A percentile compares a stretch with the other conserved stretches of the same genome.
These are phyloP conservation scores for Punctoribates punctum DNA, from an alignment of 2,888 invertebrate species.

Conservation along the genomic window DNA sequence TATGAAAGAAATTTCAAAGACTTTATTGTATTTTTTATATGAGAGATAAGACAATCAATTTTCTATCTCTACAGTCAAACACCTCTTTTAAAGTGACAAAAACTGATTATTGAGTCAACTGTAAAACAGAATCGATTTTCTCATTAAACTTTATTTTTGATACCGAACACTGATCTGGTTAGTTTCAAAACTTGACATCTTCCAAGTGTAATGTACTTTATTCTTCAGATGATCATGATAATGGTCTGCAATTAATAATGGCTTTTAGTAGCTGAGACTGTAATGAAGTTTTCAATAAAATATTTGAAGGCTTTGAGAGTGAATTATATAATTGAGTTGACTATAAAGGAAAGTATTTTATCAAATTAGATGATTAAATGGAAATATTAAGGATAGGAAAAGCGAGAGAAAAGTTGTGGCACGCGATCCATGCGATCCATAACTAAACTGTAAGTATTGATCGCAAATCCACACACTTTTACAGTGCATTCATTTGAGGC, in stretches of 20 bases:
- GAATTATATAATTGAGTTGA: conserved; percentile 12
- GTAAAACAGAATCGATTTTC: too few relatives aligned
- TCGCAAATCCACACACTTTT: not conserved
- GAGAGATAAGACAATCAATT: conserved; percentile 1
- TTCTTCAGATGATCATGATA: too few relatives aligned
- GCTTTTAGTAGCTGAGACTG: too few relatives aligned
- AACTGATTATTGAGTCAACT: too few relatives aligned
- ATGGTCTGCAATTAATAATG: too few relatives aligned
- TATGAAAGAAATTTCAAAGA: not conserved
- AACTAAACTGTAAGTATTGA: conserved; percentile 6
- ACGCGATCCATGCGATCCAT: conserved; percentile 14
- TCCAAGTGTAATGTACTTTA: too few relatives aligned
- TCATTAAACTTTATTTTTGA: too few relatives aligned
- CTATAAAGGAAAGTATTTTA: conserved; percentile 8
- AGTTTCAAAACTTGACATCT: too few relatives aligned
- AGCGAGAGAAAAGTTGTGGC: not conserved
- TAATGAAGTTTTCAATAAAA: not conserved
- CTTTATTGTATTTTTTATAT: not conserved
- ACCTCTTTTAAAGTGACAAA: too few relatives aligned
- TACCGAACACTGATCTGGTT: too few relatives aligned
- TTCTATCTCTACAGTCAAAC: too few relatives aligned
- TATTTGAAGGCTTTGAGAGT: not conserved
- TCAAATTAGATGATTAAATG: conserved; percentile 30
- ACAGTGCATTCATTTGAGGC: not conserved
- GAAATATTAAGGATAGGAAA: conserved; percentile 16